Conservation (phyloP, 2,888 invertebrate species). For the Cloeon dipterum region DNA sequence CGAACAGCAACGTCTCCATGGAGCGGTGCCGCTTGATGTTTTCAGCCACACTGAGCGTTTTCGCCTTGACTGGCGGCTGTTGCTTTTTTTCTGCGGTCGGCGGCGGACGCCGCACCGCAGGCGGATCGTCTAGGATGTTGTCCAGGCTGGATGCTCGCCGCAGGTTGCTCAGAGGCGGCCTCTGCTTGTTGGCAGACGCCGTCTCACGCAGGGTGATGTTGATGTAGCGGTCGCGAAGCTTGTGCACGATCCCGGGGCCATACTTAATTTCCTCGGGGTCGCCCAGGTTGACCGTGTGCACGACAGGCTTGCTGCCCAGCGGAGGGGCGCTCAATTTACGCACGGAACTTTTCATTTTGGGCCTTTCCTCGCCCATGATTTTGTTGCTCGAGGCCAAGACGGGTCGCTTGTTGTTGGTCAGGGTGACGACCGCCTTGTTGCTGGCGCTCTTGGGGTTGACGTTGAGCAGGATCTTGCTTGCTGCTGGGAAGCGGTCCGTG, state of each 20-base stretch:
- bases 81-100: too few species aligned
- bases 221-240: slow-evolving; percentile 64
- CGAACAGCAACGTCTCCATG: slow-evolving; percentile 57
- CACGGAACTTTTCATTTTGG: background rate
- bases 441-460: too few species aligned
- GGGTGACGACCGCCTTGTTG: too few species aligned
- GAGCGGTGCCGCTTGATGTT: slow-evolving; percentile 65
- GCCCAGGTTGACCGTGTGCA: slow-evolving; percentile 11
- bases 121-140: slow-evolving; percentile 47
- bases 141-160: slow-evolving; percentile 67
- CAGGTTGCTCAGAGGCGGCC: slow-evolving; percentile 40
- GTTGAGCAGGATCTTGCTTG: too few species aligned
- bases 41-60: slow-evolving; percentile 14
- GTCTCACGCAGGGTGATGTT: slow-evolving; percentile 62
- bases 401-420: too few species aligned
- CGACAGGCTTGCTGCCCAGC: background rate
- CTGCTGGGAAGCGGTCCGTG: too few species aligned
- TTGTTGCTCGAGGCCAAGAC: background rate
- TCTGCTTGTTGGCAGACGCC: slow-evolving; percentile 25
- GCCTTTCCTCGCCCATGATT: background rate
- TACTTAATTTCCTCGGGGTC: slow-evolving; percentile 62
- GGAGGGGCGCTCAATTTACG: background rate
- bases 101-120: slow-evolving; percentile 4
- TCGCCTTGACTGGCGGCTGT: slow-evolving; percentile 5
- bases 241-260: slow-evolving; percentile 79